Conservation (phyloP, 2,888 invertebrate genomes). For the Phengaris arion region DNA sequence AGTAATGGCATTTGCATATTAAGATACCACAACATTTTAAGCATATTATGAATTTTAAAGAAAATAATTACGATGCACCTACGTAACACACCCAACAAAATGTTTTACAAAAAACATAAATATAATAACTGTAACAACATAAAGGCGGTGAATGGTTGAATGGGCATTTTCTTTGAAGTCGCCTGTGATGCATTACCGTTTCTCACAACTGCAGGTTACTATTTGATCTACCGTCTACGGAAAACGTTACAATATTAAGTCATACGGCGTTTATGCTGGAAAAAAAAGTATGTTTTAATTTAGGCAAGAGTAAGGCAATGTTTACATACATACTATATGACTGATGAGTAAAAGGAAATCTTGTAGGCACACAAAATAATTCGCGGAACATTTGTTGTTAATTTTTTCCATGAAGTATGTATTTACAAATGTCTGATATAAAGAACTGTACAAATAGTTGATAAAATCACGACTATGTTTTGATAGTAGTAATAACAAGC, state of each 20-base stretch:
- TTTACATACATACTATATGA: too few relatives aligned
- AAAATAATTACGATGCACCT: neutral
- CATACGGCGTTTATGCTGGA: slow-evolving; percentile 23
- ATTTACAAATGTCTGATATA: neutral
- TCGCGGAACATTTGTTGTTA: too few relatives aligned
- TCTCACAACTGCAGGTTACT: slow-evolving; percentile 55
- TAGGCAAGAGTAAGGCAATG: too few relatives aligned
- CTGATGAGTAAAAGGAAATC: too few relatives aligned
- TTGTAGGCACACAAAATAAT: too few relatives aligned
- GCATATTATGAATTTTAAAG: neutral
- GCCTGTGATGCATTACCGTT: slow-evolving; percentile 61
- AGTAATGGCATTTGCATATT: neutral
- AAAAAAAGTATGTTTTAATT: neutral
- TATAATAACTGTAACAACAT: slow-evolving; percentile 22
- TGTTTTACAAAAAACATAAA: neutral
- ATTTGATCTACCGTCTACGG: slow-evolving; percentile 52
- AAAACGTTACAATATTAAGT: slow-evolving; percentile 18
- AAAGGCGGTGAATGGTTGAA: slow-evolving; percentile 48
- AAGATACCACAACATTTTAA: neutral
- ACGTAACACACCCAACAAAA: neutral
- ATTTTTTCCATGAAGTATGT: too few relatives aligned
- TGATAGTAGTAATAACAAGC: neutral
- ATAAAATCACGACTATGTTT: neutral
- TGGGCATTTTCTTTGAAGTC: slow-evolving; percentile 65
- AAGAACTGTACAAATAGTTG: too few relatives aligned